Evolutionary conservation across 2,113 vertebrate species (phyloP).

Genomic region (Solea solea): DNA sequence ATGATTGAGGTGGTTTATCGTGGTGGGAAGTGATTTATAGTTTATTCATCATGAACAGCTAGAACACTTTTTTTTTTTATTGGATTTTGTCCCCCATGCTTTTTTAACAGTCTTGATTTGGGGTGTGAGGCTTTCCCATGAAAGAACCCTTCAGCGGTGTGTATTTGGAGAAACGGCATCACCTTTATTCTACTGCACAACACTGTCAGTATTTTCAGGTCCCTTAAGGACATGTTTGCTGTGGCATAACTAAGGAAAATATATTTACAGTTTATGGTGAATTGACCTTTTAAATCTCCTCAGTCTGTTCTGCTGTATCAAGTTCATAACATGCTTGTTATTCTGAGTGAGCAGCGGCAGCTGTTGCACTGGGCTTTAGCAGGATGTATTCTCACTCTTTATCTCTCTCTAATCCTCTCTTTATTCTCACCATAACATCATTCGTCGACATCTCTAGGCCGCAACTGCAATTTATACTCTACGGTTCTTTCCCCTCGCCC

Average conservation of each 20-base stretch:
- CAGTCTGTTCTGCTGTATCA: conserved; percentile 6
- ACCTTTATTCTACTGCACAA: not conserved
- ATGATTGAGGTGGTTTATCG: conserved; percentile 1
- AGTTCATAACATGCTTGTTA: conserved; percentile 22
- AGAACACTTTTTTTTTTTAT: not conserved
- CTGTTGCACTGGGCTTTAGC: conserved; percentile 45
- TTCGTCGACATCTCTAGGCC: conserved; percentile 40
- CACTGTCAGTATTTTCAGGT: not conserved
- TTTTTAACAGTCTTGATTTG: not conserved
- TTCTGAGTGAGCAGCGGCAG: conserved; percentile 42
- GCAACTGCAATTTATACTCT: conserved; percentile 10
- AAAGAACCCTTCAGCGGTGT: not conserved
- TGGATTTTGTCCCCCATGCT: not conserved
- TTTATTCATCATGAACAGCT: not conserved
- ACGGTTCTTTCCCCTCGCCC: not conserved
- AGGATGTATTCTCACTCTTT: conserved; percentile 64
- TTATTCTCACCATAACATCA: conserved; percentile 60
- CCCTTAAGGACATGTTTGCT: too few relatives aligned
- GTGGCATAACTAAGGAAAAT: not conserved
- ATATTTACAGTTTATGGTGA: not conserved
- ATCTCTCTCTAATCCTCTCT: conserved; percentile 68
- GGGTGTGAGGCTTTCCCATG: too few relatives aligned
- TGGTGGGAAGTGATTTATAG: conserved; percentile 19
- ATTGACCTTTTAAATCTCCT: conserved; percentile 24
- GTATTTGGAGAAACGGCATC: not conserved